Conservation (phyloP, 2,797 vertebrate species). For the Smutsia temminckii region DNA sequence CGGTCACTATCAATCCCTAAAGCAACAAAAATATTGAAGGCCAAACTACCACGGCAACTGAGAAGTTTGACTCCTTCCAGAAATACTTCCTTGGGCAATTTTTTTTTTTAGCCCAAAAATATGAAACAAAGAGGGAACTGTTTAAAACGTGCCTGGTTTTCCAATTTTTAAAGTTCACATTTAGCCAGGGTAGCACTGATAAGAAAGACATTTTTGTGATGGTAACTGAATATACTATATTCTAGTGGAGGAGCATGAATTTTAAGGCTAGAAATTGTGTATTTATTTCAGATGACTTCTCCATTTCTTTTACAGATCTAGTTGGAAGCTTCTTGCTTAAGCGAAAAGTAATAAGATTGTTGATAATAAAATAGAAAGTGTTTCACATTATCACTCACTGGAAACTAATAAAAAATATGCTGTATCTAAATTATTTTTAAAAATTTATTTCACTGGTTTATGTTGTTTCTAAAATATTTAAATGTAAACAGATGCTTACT, state of each 20-base stretch:
- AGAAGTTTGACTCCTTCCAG: conserved; percentile 51
- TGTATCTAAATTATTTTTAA: background rate
- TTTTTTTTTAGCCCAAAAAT: conserved; percentile 34
- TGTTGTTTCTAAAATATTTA: background rate
- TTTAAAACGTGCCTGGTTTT: conserved; percentile 69
- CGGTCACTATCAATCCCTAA: background rate
- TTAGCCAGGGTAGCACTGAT: conserved; percentile 49
- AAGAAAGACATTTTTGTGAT: conserved; percentile 76
- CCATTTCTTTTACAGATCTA: background rate
- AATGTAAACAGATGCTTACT: conserved; percentile 41
- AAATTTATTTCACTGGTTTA: background rate
- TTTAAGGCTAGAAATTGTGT: conserved; percentile 50
- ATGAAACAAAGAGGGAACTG: conserved; percentile 70
- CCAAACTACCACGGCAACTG: conserved; percentile 11
- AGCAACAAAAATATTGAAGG: conserved; percentile 17
- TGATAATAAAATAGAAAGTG: background rate
- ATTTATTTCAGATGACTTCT: conserved; percentile 32
- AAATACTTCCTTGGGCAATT: conserved; percentile 61
- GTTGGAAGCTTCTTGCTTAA: background rate
- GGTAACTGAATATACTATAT: conserved; percentile 50
- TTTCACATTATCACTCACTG: background rate
- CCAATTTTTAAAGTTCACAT: conserved; percentile 75
- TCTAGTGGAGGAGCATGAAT: conserved; percentile 49
- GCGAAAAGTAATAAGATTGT: background rate
- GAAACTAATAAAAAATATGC: background rate